A percentile compares a stretch with the other conserved stretches of the same genome.
phyloP scores from a whole-genome alignment of 2,888 invertebrate species.

The Lordiphosa andalusiaca region DNA sequence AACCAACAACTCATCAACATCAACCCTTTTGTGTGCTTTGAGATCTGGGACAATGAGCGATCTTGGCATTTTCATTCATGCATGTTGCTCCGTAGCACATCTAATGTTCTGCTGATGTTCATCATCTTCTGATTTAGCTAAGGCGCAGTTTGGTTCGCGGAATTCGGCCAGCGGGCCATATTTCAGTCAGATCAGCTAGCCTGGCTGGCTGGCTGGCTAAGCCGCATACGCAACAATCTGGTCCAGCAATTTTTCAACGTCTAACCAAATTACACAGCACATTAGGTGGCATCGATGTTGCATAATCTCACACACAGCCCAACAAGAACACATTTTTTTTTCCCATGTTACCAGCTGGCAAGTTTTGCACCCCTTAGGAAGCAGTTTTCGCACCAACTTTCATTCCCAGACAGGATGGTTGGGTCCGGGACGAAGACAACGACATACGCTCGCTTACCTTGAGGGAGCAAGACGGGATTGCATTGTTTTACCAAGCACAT shows the following conservation, averaged over 20 bases:
- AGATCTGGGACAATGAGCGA: slow-evolving; percentile 49
- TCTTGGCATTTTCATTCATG: slow-evolving; percentile 35
- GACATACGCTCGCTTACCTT: slow-evolving; percentile 41
- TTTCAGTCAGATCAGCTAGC: slow-evolving; percentile 17
- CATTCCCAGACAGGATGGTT: slow-evolving; percentile 53
- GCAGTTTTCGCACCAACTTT: slow-evolving; percentile 51
- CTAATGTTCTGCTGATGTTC: slow-evolving; percentile 40
- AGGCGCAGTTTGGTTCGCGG: slow-evolving; percentile 53
- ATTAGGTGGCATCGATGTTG: slow-evolving; percentile 60
- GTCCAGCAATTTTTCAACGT: slow-evolving; percentile 68
- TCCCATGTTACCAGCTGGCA: slow-evolving; percentile 43
- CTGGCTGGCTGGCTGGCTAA: not conserved
- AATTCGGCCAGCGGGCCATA: slow-evolving; percentile 37
- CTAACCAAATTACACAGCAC: slow-evolving; percentile 61
- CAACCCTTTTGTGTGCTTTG: slow-evolving; percentile 58
- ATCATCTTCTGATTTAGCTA: slow-evolving; percentile 39
- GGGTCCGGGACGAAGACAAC: slow-evolving; percentile 14
- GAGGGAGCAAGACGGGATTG: slow-evolving; percentile 42
- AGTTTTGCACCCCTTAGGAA: slow-evolving; percentile 54
- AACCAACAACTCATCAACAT: slow-evolving; percentile 40
- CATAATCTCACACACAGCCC: slow-evolving; percentile 47
- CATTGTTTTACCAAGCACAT: slow-evolving; percentile 72
- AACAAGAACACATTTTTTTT: slow-evolving; percentile 20
- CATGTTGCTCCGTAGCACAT: slow-evolving; percentile 22
- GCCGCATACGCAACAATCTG: slow-evolving; percentile 10